These are phyloP conservation scores for Florisuga fusca DNA, from an alignment of 2,797 vertebrate species.

Conservation along the genomic window DNA sequence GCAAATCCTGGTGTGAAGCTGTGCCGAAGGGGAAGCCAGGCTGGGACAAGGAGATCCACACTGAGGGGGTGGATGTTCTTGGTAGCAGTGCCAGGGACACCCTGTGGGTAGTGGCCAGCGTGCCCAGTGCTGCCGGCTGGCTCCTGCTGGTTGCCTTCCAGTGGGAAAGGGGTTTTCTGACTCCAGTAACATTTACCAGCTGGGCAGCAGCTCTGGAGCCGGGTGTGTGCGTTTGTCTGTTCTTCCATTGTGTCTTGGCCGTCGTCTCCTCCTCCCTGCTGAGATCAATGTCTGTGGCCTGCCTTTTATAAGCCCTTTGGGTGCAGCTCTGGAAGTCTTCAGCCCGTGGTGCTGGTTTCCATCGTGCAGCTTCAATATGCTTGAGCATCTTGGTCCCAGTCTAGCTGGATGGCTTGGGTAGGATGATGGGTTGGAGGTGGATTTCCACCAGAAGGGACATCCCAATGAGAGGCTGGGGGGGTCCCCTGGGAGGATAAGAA, in stretches of 20 bases:
- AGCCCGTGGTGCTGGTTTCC: background rate
- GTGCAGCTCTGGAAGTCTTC: conserved; percentile 45
- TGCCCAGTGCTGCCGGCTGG: background rate
- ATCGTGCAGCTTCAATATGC: background rate
- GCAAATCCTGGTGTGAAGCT: background rate
- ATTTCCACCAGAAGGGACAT: background rate
- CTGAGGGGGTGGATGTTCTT: background rate
- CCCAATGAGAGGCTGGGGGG: background rate
- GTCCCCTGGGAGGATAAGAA: background rate
- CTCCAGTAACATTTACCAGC: conserved; percentile 46
- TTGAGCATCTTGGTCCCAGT: background rate
- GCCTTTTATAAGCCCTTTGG: conserved; percentile 54
- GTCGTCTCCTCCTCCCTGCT: background rate
- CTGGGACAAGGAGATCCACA: background rate
- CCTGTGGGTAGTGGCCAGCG: background rate
- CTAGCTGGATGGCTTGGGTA: background rate
- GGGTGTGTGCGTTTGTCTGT: conserved; percentile 76
- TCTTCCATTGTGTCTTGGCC: conserved; percentile 66
- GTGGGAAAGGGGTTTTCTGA: background rate
- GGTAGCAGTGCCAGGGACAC: background rate
- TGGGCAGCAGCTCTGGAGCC: conserved; percentile 63
- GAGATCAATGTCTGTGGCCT: conserved; percentile 61
- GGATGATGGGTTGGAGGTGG: background rate
- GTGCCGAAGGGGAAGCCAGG: background rate
- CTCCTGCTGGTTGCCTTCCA: background rate